phyloP scores from a whole-genome alignment of 2,888 invertebrate species.

The Campoletis raptor region DNA sequence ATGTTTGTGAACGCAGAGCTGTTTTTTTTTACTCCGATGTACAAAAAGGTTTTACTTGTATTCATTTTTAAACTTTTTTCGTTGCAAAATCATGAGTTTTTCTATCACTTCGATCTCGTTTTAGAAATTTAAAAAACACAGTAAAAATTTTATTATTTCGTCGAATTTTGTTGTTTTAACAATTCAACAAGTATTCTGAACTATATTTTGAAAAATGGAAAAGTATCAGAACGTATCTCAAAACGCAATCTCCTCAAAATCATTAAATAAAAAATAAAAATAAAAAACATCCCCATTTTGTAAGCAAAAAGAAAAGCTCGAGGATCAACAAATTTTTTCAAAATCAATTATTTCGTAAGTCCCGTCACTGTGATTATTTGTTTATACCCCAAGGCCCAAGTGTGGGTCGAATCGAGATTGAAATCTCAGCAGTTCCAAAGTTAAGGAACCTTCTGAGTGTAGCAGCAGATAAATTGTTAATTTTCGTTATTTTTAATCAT shows the following conservation, averaged over 20 bases:
- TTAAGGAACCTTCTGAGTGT: too few relatives aligned
- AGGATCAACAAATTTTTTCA: too few relatives aligned
- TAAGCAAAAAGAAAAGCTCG: too few relatives aligned
- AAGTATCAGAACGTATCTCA: neutral
- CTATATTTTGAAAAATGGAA: neutral
- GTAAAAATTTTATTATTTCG: neutral
- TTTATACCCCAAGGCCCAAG: neutral
- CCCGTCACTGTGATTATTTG: neutral
- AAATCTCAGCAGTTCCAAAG: too few relatives aligned
- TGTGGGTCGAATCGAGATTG: too few relatives aligned
- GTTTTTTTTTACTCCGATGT: conserved; percentile 21
- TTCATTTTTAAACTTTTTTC: neutral
- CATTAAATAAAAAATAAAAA: too few relatives aligned
- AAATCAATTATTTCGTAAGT: neutral
- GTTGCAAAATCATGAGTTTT: neutral
- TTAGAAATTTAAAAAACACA: neutral
- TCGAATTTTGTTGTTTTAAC: neutral
- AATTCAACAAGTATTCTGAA: neutral
- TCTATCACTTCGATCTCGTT: neutral
- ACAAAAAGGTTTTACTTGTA: neutral
- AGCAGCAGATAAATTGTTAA: too few relatives aligned
- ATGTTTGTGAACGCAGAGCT: neutral
- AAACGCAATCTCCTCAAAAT: neutral
- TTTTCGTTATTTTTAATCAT: too few relatives aligned
- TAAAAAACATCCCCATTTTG: too few relatives aligned